Base-by-base conservation (phyloP, 2,797 vertebrate genomes). In the Otolemur crassicaudatus region DNA sequence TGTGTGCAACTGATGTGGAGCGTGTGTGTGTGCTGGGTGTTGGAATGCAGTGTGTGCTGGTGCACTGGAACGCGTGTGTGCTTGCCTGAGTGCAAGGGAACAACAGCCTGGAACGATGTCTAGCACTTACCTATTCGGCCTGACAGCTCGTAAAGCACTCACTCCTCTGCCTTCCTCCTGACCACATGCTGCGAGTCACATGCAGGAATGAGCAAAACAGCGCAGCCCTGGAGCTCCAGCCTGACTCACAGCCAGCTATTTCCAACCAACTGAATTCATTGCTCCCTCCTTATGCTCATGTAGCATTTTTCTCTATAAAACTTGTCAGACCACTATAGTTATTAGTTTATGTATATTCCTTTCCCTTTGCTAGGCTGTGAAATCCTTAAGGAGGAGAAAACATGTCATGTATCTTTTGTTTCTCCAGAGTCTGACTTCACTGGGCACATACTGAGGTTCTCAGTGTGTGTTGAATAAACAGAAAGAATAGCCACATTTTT, bases 161-260 rank as follows among this genome's bases (percentile, higher is more conserved):
- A 22, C 25, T 95, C 65, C 56, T 82, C 31, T 19, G 75, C 63
- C 34, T 86, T 25, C 17, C 31, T 86, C 43, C 49, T 49, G 37
- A 29, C 84, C 87, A 83, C 84, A 53, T 65, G 75, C 56, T 86
- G 49, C 69, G 49, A 69, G 63, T 87, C 91, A 95, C 84, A 86
- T 0, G 65, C 61, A 79, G 95, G 87, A 95, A 82, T 6, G 75
- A 46, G 79, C 80, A 65, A 56, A 37, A 87, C 27, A 56, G 61
- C 87, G 82, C 76, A 27, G 67, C 40, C 46, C 69, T 37, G 25
- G 20, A 25, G 16, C 63, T 90, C 58, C 37, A 29, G 16, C 61
- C 90, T 96, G 90, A 96, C 90, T 96, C 92, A 95, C 10, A 1
- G 22, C 16, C 2, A 49, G 61, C 56, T 25, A 20, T 67, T 82